A percentile compares a stretch with the other conserved stretches of the same genome.
phyloP scores from a whole-genome alignment of 2,113 vertebrate genomes.

The Nyctereutes procyonoides region DNA sequence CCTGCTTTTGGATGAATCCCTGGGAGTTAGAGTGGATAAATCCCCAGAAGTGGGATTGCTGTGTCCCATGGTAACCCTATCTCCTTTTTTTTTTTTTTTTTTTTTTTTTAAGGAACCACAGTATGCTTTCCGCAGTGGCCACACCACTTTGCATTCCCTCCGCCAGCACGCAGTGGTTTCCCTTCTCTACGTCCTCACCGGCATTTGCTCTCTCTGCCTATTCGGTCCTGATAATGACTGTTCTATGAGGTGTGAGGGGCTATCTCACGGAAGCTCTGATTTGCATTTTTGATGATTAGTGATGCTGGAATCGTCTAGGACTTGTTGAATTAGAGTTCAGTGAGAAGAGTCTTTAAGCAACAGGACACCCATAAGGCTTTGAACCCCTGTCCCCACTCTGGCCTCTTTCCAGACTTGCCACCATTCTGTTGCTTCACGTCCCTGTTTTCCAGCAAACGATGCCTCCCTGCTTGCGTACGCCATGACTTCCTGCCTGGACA shows the following conservation, averaged over 20 bases:
- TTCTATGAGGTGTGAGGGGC: background rate
- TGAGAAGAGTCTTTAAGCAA: background rate
- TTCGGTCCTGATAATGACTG: background rate
- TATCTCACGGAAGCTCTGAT: background rate
- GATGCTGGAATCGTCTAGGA: background rate
- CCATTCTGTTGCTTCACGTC: rapidly evolving
- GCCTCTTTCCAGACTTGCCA: no score
- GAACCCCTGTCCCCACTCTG: background rate
- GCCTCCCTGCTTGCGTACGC: background rate
- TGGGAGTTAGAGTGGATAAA: background rate
- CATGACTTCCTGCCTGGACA: rapidly evolving
- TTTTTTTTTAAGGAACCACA: background rate
- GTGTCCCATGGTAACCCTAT: no score
- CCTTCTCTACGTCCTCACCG: background rate
- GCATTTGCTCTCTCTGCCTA: background rate
- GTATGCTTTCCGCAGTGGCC: background rate
- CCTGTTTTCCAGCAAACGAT: rapidly evolving
- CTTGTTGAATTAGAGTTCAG: background rate
- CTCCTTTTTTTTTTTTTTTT: background rate
- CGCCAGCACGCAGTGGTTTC: background rate
- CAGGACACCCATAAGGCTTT: background rate
- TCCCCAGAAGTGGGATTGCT: background rate
- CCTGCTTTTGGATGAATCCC: background rate
- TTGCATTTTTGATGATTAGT: background rate
- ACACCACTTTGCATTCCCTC: background rate